phyloP scores from a whole-genome alignment of 2,888 invertebrate species.

The Hedya salicella region DNA sequence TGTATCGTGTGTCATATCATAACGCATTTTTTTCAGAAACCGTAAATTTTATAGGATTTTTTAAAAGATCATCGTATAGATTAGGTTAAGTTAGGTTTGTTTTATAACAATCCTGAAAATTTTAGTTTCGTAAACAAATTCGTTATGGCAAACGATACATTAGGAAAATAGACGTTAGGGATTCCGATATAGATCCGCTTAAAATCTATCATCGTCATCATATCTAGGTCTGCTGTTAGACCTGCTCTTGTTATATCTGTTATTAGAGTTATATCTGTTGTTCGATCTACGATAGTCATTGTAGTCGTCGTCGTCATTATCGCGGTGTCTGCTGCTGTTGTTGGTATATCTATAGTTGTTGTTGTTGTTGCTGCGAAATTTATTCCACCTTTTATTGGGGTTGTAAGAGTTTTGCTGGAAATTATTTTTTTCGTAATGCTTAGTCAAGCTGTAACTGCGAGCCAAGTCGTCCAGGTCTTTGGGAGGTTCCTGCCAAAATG shows the following conservation, averaged over 20 bases:
- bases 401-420: conserved; percentile 55
- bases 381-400: conserved; percentile 50
- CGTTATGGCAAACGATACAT: too few relatives aligned
- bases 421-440: conserved; percentile 55
- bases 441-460: conserved; percentile 56
- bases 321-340: conserved; percentile 44
- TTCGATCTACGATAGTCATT: conserved; percentile 39
- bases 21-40: too few relatives aligned
- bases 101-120: too few relatives aligned
- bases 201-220: conserved; percentile 35
- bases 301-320: conserved; percentile 30
- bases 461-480: conserved; percentile 63
- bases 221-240: conserved; percentile 33
- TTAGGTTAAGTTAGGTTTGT: too few relatives aligned
- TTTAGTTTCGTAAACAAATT: too few relatives aligned
- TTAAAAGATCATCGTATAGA: too few relatives aligned
- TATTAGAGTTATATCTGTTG: conserved; percentile 45
- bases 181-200: not conserved
- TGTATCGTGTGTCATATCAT: too few relatives aligned
- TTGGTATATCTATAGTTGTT: conserved; percentile 44
- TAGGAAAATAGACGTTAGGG: too few relatives aligned
- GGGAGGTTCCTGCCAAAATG: conserved; percentile 67
- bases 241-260: conserved; percentile 39
- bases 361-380: conserved; percentile 47
- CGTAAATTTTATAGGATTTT: too few relatives aligned